Evolutionary conservation across 2,888 invertebrate species (phyloP).

Genomic region (Panzeria rudis): DNA sequence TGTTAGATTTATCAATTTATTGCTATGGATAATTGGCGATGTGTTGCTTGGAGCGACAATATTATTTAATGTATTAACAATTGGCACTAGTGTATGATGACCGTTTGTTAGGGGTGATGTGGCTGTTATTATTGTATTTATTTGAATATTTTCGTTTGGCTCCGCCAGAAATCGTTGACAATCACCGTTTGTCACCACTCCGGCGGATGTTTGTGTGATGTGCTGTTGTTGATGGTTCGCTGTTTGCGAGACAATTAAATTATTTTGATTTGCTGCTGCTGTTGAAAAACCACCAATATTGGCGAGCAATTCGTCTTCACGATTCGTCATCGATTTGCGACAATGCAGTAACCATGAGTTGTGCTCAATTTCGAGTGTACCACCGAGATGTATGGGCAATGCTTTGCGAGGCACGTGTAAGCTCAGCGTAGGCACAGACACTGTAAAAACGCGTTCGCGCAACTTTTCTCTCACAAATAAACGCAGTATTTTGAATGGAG

Average conservation of each 20-base stretch:
- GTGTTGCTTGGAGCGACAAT: conserved; percentile 58
- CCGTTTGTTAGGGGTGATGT: conserved; percentile 69
- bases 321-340: conserved; percentile 93
- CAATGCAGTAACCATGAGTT: conserved; percentile 92
- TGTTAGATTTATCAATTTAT: conserved; percentile 65
- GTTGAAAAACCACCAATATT: conserved; percentile 79
- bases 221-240: conserved; percentile 72
- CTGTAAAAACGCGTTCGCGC: conserved; percentile 97
- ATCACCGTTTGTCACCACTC: conserved; percentile 73
- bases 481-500: conserved; percentile 97
- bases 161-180: conserved; percentile 73
- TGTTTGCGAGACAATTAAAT: conserved; percentile 77
- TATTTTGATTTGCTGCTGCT: conserved; percentile 70
- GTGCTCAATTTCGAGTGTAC: conserved; percentile 94
- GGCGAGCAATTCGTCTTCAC: conserved; percentile 85
- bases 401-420: conserved; percentile 95
- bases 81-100: conserved; percentile 65
- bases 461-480: conserved; percentile 98
- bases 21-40: conserved; percentile 65
- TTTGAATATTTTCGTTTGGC: conserved; percentile 80
- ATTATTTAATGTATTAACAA: conserved; percentile 65
- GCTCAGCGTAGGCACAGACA: conserved; percentile 94
- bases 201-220: conserved; percentile 75
- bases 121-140: conserved; percentile 68
- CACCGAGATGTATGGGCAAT: conserved; percentile 95